Evolutionary conservation across 2,888 invertebrate genomes (phyloP).

Genomic region (Neoitamus cyanurus): DNA sequence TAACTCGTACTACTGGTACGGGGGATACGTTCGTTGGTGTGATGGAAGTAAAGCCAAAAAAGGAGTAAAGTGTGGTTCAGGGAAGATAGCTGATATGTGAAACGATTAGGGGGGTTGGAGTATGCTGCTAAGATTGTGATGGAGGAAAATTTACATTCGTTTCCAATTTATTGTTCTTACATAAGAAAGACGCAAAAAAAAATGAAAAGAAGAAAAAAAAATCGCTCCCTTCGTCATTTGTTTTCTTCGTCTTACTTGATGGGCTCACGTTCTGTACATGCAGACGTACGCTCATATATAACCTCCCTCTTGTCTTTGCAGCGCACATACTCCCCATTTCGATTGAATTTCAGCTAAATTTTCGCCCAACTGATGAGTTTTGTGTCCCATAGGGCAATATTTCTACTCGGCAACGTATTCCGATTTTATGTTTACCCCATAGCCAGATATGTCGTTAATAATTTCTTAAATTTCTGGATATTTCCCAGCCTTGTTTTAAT

Average conservation of each 20-base stretch:
- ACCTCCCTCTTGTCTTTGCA: no score
- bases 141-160: conserved; percentile 39
- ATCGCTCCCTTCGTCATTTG: not conserved
- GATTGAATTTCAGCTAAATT: no score
- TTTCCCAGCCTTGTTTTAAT: no score
- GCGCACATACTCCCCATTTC: not conserved
- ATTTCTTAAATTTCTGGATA: no score
- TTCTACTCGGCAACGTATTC: no score
- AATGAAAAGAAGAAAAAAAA: not conserved
- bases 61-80: not conserved
- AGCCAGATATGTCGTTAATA: no score
- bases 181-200: not conserved
- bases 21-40: not conserved
- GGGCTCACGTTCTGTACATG: not conserved
- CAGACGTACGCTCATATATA: not conserved
- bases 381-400: no score
- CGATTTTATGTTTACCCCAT: no score
- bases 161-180: conserved; percentile 20
- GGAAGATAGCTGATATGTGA: conserved; percentile 26
- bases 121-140: not conserved
- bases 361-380: no score
- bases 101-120: not conserved
- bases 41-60: not conserved
- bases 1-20: not conserved
- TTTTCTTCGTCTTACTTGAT: not conserved